Conservation (phyloP, 2,888 invertebrate species). For the Apamea sordens region DNA sequence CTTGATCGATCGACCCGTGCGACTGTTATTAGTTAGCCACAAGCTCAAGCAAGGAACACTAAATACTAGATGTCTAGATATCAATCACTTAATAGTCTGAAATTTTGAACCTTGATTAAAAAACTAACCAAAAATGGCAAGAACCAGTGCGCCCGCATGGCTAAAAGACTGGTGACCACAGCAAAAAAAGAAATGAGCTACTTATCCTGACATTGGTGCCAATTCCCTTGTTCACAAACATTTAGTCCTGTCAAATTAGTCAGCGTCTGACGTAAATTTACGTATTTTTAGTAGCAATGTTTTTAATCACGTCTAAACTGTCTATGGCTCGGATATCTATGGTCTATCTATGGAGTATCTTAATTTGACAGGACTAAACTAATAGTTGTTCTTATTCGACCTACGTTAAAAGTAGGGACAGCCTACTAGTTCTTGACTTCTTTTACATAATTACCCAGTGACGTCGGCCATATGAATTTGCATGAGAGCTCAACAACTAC, state of each 20-base stretch:
- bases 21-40: too few species aligned
- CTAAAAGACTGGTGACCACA: background rate
- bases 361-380: too few species aligned
- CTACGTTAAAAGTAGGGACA: background rate
- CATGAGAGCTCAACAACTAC: slow-evolving; percentile 24
- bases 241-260: too few species aligned
- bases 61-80: background rate
- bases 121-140: too few species aligned
- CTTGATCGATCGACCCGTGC: too few species aligned
- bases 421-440: background rate
- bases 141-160: background rate
- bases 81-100: background rate
- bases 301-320: too few species aligned
- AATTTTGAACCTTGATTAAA: background rate
- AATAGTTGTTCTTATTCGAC: background rate
- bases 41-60: background rate
- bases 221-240: too few species aligned
- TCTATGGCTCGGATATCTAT: too few species aligned
- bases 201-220: background rate
- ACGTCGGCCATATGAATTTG: slow-evolving; percentile 12
- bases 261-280: too few species aligned
- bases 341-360: too few species aligned
- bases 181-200: background rate
- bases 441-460: slow-evolving; percentile 1
- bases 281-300: too few species aligned